Evolutionary conservation across 2,888 invertebrate genomes (phyloP).

Genomic region (Cephus rjabovi): DNA sequence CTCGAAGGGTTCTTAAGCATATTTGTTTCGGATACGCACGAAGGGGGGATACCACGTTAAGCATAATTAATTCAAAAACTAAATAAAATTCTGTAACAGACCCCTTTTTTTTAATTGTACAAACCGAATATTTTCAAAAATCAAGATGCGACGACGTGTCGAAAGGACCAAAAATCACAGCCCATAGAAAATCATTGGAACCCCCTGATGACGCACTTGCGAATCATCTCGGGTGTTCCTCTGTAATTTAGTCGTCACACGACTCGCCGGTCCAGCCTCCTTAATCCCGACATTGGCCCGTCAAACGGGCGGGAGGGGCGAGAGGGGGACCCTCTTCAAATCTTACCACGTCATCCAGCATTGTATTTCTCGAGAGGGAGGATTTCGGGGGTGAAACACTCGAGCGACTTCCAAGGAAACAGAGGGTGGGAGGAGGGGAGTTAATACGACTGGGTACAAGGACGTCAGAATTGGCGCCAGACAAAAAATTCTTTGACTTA

Average conservation of each 20-base stretch:
- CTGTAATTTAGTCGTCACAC: conserved; percentile 7
- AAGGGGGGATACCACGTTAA: not conserved
- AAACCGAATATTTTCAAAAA: not conserved
- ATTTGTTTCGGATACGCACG: not conserved
- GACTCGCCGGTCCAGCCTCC: not conserved
- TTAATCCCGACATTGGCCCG: conserved; percentile 2
- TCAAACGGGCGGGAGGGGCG: not conserved
- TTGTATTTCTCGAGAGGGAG: conserved; percentile 3
- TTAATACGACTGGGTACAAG: not conserved
- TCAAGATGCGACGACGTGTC: not conserved
- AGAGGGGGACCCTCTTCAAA: conserved; percentile 17
- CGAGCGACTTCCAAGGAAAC: conserved; percentile 6
- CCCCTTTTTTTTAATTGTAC: not conserved
- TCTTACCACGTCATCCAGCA: conserved; percentile 17
- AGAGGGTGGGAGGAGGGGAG: not conserved
- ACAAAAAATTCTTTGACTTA: not conserved
- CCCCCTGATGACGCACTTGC: not conserved
- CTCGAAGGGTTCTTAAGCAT: not conserved
- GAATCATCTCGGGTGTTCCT: not conserved
- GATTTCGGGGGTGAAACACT: not conserved
- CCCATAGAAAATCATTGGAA: not conserved
- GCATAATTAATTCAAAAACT: not conserved
- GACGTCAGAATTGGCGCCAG: not conserved
- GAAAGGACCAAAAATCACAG: not conserved
- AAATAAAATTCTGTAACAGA: not conserved